phyloP scores from a whole-genome alignment of 2,113 vertebrate genomes.

The Ciconia boyciana region DNA sequence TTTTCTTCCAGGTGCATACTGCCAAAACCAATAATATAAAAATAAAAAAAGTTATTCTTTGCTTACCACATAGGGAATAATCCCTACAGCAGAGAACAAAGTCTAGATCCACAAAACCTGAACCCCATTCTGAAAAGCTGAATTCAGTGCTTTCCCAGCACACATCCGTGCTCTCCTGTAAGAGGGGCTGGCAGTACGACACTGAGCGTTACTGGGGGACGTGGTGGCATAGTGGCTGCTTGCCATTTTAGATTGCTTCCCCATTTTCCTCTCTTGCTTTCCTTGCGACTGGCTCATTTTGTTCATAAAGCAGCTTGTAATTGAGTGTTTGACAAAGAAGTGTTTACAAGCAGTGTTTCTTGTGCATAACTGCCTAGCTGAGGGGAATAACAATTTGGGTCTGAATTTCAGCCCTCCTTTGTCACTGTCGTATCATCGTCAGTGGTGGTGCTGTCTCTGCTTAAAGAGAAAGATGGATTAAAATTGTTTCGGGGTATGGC shows the following conservation, averaged over 20 bases:
- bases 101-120: neutral
- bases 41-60: neutral
- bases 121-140: neutral
- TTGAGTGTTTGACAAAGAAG: constrained; percentile 63
- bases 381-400: constrained; percentile 64
- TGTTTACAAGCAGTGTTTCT: constrained; percentile 61
- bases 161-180: rapidly evolving
- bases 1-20: neutral
- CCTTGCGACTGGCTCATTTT: constrained; percentile 27
- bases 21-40: neutral
- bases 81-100: neutral
- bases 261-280: neutral
- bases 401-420: constrained; percentile 57
- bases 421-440: constrained; percentile 20
- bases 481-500: neutral
- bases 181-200: neutral
- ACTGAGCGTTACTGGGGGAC: rapidly evolving
- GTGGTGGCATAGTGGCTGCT: neutral
- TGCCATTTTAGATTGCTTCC: neutral
- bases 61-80: neutral
- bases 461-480: constrained; percentile 29
- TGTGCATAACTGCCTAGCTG: constrained; percentile 62
- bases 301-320: constrained; percentile 65
- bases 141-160: neutral
- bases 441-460: neutral